Evolutionary conservation across 2,797 vertebrate species (phyloP).

Genomic region (Mallotus villosus): DNA sequence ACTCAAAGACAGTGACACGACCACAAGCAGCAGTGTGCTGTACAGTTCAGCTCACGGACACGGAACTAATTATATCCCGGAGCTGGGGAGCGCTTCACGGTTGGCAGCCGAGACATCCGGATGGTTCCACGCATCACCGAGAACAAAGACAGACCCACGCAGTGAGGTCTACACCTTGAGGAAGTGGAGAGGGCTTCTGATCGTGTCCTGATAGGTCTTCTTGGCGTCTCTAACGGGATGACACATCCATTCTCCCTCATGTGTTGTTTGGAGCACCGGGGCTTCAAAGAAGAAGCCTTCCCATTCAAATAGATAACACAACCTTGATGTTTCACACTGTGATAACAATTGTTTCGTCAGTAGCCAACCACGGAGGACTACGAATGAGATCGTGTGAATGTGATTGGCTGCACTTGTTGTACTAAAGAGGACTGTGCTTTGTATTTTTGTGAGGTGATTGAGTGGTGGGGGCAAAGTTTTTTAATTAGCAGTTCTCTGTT

Average conservation of each 20-base stretch:
- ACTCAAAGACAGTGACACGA: background rate
- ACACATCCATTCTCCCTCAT: too few relatives aligned
- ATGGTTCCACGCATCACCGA: background rate
- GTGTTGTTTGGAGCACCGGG: too few relatives aligned
- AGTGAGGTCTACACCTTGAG: conserved; percentile 26
- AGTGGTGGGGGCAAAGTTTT: conserved; percentile 18
- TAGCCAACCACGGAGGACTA: too few relatives aligned
- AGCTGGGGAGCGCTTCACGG: background rate
- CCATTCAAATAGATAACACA: too few relatives aligned
- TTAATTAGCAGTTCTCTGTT: conserved; percentile 40
- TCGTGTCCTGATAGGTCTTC: too few relatives aligned
- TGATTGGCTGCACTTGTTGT: background rate
- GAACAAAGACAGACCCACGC: conserved; percentile 36
- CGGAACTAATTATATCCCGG: conserved; percentile 40
- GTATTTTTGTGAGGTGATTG: background rate
- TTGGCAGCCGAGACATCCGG: background rate
- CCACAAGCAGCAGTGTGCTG: background rate
- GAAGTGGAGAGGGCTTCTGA: too few relatives aligned
- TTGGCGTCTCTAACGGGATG: too few relatives aligned
- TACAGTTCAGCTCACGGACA: too few relatives aligned
- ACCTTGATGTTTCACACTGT: too few relatives aligned
- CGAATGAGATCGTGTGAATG: background rate
- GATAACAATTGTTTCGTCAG: too few relatives aligned
- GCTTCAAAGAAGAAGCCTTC: too few relatives aligned
- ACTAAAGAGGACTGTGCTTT: conserved; percentile 14